Evolutionary conservation across 2,888 invertebrate species (phyloP).

Genomic region (Alviniconcha strummeri): DNA sequence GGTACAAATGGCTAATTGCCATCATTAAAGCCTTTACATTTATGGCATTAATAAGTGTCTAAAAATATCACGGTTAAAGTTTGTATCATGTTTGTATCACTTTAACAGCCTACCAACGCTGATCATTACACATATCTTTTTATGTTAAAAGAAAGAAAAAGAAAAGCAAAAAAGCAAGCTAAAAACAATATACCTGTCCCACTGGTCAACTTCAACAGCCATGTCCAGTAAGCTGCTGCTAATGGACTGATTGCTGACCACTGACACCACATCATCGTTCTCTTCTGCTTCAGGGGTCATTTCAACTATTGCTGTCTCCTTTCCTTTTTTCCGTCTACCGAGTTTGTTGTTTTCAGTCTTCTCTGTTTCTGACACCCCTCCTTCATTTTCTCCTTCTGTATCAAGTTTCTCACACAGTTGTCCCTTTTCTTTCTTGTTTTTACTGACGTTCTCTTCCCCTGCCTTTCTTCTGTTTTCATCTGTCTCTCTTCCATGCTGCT

Average conservation of each 20-base stretch:
- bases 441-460: not conserved
- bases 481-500: not conserved
- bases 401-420: no score
- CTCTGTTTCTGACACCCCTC: not conserved
- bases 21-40: no score
- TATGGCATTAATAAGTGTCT: no score
- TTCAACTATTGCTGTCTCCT: no score
- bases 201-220: slow-evolving; percentile 30
- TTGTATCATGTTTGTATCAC: no score
- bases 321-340: slow-evolving; percentile 1
- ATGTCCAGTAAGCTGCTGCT: slow-evolving; percentile 4
- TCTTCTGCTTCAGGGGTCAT: not conserved
- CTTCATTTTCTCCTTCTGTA: not conserved
- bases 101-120: no score
- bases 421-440: not conserved
- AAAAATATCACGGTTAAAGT: no score
- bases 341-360: not conserved
- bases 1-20: no score
- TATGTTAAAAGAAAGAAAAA: not conserved
- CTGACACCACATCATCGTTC: slow-evolving; percentile 29
- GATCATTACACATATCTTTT: not conserved
- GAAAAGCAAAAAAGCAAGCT: no score
- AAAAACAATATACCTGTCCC: slow-evolving; percentile 32
- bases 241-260: slow-evolving; percentile 16
- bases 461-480: not conserved